Conservation (phyloP, 2,888 invertebrate genomes). For the Orchesella flavescens region DNA sequence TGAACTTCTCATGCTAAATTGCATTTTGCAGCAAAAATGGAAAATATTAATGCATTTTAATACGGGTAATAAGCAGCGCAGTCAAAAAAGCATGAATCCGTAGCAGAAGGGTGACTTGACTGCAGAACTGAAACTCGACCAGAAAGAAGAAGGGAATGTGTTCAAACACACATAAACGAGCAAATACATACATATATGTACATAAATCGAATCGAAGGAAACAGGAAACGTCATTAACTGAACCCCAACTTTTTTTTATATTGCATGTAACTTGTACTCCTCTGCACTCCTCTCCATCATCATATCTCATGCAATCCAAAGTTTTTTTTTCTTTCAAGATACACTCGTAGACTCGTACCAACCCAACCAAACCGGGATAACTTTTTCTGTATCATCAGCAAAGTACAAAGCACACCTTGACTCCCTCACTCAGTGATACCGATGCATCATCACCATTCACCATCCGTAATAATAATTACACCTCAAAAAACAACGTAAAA, state of each 20-base stretch:
- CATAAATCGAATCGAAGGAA: slow-evolving; percentile 39
- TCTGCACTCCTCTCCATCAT: background rate
- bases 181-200: too few relatives aligned
- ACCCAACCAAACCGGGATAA: too few relatives aligned
- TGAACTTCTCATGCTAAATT: background rate
- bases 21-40: background rate
- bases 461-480: slow-evolving; percentile 49
- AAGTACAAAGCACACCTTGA: slow-evolving; percentile 18
- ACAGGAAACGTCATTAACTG: slow-evolving; percentile 63
- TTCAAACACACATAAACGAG: too few relatives aligned
- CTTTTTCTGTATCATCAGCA: background rate
- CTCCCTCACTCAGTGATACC: background rate
- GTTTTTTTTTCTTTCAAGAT: slow-evolving; percentile 6
- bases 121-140: too few relatives aligned
- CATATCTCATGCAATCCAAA: slow-evolving; percentile 18
- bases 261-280: background rate
- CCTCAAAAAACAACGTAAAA: slow-evolving; percentile 17
- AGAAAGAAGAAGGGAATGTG: background rate
- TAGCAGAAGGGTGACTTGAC: background rate
- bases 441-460: background rate
- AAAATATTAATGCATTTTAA: slow-evolving; percentile 10
- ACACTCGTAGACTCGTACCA: too few relatives aligned
- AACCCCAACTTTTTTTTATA: slow-evolving; percentile 49
- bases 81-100: slow-evolving; percentile 5
- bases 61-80: slow-evolving; percentile 15